phyloP scores from a whole-genome alignment of 2,113 vertebrate genomes.

The Corvus cornix region DNA sequence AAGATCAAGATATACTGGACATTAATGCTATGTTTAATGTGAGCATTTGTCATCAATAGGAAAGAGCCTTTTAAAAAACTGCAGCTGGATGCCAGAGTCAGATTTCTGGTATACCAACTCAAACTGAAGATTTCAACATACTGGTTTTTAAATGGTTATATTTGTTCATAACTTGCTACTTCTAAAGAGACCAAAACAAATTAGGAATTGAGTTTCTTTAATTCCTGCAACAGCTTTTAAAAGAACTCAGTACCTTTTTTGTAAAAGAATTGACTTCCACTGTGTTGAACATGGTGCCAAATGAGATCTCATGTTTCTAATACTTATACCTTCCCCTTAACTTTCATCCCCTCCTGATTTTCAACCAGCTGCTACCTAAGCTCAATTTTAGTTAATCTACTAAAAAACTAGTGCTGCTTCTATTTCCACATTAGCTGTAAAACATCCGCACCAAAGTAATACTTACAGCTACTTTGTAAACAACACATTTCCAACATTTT shows the following conservation, averaged over 20 bases:
- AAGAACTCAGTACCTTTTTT: not conserved
- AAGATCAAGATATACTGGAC: not conserved
- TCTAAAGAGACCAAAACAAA: not conserved
- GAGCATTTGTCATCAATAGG: not conserved
- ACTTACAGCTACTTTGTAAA: conserved; percentile 94
- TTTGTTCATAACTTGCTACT: not conserved
- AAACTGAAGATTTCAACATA: not conserved
- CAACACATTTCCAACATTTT: conserved; percentile 70
- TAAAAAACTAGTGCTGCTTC: not conserved
- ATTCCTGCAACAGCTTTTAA: not conserved
- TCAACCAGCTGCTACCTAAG: not conserved
- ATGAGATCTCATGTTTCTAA: not conserved
- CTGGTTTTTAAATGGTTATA: not conserved
- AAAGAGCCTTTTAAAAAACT: not conserved
- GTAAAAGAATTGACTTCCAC: not conserved
- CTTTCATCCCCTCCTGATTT: not conserved
- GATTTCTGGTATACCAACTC: not conserved
- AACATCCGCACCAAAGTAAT: not conserved
- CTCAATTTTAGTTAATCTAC: not conserved
- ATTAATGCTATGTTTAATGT: not conserved
- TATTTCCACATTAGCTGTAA: not conserved
- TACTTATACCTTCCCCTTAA: not conserved
- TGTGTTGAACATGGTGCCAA: not conserved
- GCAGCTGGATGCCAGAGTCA: not conserved
- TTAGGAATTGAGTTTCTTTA: not conserved